phyloP scores from a whole-genome alignment of 2,888 invertebrate species.

The Drosophila glabriapex region DNA sequence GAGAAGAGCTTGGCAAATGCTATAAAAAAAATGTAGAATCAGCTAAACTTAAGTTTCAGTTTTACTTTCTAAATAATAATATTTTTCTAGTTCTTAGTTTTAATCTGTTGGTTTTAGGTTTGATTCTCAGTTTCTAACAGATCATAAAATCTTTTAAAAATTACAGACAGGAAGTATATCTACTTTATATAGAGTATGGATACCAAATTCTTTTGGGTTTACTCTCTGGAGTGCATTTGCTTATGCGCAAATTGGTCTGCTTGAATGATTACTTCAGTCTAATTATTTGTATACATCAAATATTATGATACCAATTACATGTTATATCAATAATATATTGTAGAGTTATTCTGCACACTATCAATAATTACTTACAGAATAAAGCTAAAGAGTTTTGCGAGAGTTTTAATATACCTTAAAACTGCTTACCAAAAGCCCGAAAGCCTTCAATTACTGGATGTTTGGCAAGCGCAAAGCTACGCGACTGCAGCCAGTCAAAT shows the following conservation, averaged over 20 bases:
- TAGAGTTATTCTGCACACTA: neutral
- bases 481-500: slow-evolving; percentile 43
- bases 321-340: neutral
- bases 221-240: neutral
- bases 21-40: fast-evolving
- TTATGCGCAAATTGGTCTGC: too few species aligned
- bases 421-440: fast-evolving
- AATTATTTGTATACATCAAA: neutral
- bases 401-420: neutral
- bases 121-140: neutral
- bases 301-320: neutral
- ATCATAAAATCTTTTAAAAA: neutral
- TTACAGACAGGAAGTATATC: neutral
- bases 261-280: neutral
- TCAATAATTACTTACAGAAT: neutral
- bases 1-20: neutral
- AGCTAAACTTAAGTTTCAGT: neutral
- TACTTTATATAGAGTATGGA: neutral
- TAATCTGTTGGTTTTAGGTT: neutral
- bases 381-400: neutral
- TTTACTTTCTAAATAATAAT: neutral
- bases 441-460: slow-evolving; percentile 29
- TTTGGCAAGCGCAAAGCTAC: slow-evolving; percentile 12
- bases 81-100: neutral
- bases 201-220: neutral